phyloP scores from a whole-genome alignment of 2,888 invertebrate genomes.

The Nasonia oneida region DNA sequence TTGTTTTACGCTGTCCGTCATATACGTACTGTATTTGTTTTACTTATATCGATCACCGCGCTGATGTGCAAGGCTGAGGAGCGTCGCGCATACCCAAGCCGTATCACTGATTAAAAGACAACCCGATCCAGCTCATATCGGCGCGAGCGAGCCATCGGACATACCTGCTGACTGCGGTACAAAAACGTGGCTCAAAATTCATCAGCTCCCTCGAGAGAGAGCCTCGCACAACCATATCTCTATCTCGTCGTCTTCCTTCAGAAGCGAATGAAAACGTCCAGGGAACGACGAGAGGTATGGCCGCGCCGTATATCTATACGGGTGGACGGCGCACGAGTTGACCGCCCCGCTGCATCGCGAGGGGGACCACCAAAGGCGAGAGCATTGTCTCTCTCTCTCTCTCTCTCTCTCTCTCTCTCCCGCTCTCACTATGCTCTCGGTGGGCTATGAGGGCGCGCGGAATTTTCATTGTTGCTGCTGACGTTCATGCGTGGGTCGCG shows the following conservation, averaged over 20 bases:
- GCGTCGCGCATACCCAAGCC: background rate
- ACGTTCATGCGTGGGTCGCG: too few relatives aligned
- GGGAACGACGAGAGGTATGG: background rate
- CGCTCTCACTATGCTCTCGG: too few relatives aligned
- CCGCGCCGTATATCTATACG: background rate
- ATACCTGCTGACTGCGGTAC: background rate
- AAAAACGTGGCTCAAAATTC: background rate
- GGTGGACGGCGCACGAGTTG: background rate
- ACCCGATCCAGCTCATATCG: background rate
- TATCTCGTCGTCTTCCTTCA: conserved; percentile 28
- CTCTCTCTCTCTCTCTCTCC: too few relatives aligned
- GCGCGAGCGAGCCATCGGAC: background rate
- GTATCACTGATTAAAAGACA: background rate
- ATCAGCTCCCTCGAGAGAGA: background rate
- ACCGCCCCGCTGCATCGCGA: background rate
- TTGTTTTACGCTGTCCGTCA: background rate
- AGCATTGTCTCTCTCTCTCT: background rate
- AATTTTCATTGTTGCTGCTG: too few relatives aligned
- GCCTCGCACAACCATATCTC: background rate
- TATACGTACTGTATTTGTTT: too few relatives aligned
- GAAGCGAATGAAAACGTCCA: conserved; percentile 69
- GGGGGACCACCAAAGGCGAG: conserved; percentile 3
- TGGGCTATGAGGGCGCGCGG: too few relatives aligned
- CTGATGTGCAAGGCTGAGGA: too few relatives aligned
- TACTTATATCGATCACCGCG: too few relatives aligned